Evolutionary conservation across 1,140 invertebrate genomes (phyloP), one percentile per base, ranked within the genome.

Genomic region (Venturia canescens): DNA sequence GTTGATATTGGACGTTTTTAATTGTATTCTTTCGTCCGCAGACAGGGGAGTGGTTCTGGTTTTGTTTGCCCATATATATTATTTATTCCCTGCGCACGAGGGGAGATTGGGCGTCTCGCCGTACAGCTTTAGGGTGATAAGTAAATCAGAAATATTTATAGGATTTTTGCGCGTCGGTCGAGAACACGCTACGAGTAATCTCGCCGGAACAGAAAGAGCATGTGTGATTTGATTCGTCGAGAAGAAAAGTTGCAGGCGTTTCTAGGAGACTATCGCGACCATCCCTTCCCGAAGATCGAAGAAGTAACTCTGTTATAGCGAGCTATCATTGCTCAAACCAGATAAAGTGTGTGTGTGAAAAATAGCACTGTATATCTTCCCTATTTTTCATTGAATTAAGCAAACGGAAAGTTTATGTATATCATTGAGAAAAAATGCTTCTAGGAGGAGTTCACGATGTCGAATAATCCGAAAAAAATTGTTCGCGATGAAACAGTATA

Each of bases 111-210:
- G 18, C 53, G 6, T 57, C 21, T 5, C 4, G n/a, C 13, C 53
- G 21, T 57, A 57, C 1, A 7, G 21, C 5, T 23, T 3, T 21
- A 4, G 53, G 18, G n/a, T 57, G 53, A 23, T 57, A 18, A 57
- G 53, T 57, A 57, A 57, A 57, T 57, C 53, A 44, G 38, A 57
- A 57, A 57, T 23, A 23, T n/a, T 57, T n/a, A 57, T 57, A 57
- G 18, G 53, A 57, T 57, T n/a, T 57, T n/a, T 57, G 53, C 53
- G 53, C 53, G 53, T 23, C 53, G 21, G 18, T 4, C 18, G 21
- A 57, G 53, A n/a, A n/a, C 53, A 16, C 18, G 21, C 53, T 18
- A 23, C 53, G 53, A 57, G 4, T 23, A 57, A 57, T 57, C 53
- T 57, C 53, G 15, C 0, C 2, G 53, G 21, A 57, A 57, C 53